Evolutionary conservation across 2,797 vertebrate species (phyloP).

Genomic region (Tapera naevia): DNA sequence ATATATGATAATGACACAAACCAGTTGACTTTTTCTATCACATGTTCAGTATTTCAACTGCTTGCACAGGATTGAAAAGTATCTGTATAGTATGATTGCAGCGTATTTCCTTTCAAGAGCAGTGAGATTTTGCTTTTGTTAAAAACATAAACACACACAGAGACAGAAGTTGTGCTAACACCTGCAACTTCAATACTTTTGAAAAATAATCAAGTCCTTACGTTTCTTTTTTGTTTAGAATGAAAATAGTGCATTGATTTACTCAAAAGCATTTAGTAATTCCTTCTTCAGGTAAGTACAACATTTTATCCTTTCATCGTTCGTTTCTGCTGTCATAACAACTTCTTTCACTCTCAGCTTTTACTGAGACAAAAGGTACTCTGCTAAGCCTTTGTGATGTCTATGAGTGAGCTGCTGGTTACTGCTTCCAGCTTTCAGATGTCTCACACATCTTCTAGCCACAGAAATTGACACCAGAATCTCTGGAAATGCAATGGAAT

Average conservation of each 20-base stretch:
- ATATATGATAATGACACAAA: not conserved
- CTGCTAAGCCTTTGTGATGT: not conserved
- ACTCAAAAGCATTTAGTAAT: not conserved
- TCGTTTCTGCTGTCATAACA: slow-evolving; percentile 7
- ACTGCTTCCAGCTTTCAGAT: not conserved
- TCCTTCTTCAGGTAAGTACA: slow-evolving; percentile 17
- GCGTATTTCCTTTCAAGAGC: not conserved
- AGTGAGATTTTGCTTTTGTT: not conserved
- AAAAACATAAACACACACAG: not conserved
- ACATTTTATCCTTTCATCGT: not conserved
- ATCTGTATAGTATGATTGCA: not conserved
- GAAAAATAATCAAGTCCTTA: slow-evolving; percentile 37
- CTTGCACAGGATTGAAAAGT: not conserved
- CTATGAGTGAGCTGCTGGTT: slow-evolving; percentile 4
- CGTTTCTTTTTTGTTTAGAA: slow-evolving; percentile 31
- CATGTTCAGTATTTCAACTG: not conserved
- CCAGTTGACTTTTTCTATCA: not conserved
- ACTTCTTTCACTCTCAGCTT: slow-evolving; percentile 22
- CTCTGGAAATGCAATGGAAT: not conserved
- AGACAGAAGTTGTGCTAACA: slow-evolving; percentile 2
- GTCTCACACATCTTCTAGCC: not conserved
- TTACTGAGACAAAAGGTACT: not conserved
- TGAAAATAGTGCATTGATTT: slow-evolving; percentile 5
- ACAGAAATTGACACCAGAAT: not conserved
- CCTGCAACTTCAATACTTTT: slow-evolving; percentile 36